Evolutionary conservation across 2,888 invertebrate species (phyloP).

Genomic region (Metalampra italica): DNA sequence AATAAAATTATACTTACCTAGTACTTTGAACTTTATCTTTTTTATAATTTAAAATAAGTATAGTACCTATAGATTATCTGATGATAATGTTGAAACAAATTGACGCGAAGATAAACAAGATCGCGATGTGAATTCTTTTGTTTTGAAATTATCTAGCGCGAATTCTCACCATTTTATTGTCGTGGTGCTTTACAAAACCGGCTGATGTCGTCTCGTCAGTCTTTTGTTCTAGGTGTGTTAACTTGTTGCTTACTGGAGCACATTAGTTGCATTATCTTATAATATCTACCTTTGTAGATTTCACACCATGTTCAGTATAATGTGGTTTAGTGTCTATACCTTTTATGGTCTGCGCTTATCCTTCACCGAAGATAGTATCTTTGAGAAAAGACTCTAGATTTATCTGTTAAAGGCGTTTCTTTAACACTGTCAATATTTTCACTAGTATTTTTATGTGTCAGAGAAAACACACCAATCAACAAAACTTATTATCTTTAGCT

Average conservation of each 20-base stretch:
- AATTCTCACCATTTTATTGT: neutral
- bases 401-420: too few species aligned
- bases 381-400: too few species aligned
- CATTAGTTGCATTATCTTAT: neutral
- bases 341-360: too few species aligned
- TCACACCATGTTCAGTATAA: neutral
- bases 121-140: constrained; percentile 29
- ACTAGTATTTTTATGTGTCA: too few species aligned
- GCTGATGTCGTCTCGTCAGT: constrained; percentile 4
- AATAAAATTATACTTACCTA: too few species aligned
- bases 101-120: constrained; percentile 4
- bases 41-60: too few species aligned
- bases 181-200: neutral
- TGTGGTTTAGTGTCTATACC: too few species aligned
- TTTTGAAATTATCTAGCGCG: constrained; percentile 11
- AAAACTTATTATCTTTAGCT: too few species aligned
- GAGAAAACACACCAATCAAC: too few species aligned
- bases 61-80: neutral
- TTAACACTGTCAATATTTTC: too few species aligned
- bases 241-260: neutral
- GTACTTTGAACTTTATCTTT: too few species aligned
- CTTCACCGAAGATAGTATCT: too few species aligned
- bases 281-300: neutral
- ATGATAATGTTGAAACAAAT: neutral
- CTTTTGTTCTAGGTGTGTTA: constrained; percentile 14